Base-by-base conservation (phyloP, 1,140 invertebrate species). In the Pantala flavescens region DNA sequence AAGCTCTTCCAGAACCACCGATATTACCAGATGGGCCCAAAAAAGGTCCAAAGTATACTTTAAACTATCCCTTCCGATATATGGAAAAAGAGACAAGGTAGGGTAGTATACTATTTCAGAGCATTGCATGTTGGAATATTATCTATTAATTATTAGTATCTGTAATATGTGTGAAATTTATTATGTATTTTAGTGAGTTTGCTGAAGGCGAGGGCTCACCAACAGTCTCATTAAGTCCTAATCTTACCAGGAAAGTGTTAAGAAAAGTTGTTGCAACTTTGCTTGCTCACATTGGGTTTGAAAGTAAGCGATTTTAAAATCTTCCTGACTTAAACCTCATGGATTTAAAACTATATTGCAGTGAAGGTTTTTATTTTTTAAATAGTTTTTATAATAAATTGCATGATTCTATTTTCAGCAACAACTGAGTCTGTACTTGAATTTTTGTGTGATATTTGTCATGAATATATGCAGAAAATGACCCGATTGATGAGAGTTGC, bases 391-490 rank as follows among this genome's bases (percentile, higher is more conserved):
- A 21, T 77, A 75, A 70, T 23, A 2, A 5, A 36, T 36, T 9
- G 9, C 9, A 5, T 36, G 2, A 36, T 36, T 36, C 9, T 36
- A 36, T 36, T 36, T 36, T 36, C 75, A 84, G 83, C 70, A 49
- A 83, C 84, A 72, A 83, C 82, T 21, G 85, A 87, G 77, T 81
- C 83, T 75, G 84, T 85, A 14, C 79, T 88, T 75, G 85, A 87
- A 75, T 85, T 83, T 0, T 77, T 88, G 74, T 85, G 84, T 7
- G 87, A 88, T 78, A 78, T 86, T 16, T 81, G 81, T 71, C 82
- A 86, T 78, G 83, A 87, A 77, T 88, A 85, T 80, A 79, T 85
- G n/a, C 80, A 81, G 28, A 84, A 84, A 78, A 83, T 88, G 71
- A 84, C 85, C 0, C 80, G 82, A 73, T 79, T 87, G 43, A 78